Conservation (phyloP, 2,113 vertebrate species). For the Forbesichthys agassizii region DNA sequence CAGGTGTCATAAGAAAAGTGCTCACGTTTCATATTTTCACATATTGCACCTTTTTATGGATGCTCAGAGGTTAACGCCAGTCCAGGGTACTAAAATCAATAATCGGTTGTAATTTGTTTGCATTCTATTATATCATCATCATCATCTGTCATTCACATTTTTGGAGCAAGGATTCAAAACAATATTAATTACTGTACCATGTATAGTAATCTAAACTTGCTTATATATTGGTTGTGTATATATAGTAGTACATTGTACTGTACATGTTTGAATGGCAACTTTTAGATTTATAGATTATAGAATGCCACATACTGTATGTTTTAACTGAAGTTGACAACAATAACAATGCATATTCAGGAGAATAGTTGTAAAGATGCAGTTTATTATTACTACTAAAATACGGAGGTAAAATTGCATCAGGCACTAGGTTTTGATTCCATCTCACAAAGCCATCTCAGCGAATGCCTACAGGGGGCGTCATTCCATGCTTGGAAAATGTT, state of each 20-base stretch:
- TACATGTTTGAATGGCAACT: constrained; percentile 2
- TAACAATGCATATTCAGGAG: constrained; percentile 22
- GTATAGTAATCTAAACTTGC: not conserved
- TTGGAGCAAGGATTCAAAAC: no score
- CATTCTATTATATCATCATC: no score
- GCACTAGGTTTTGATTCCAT: constrained; percentile 6
- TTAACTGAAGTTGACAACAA: constrained; percentile 19
- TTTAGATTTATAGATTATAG: constrained; percentile 20
- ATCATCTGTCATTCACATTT: no score
- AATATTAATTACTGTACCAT: no score
- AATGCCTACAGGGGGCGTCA: constrained; percentile 59
- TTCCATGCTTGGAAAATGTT: constrained; percentile 72
- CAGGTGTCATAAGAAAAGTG: no score
- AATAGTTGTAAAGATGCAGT: not conserved
- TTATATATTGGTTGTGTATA: constrained; percentile 16
- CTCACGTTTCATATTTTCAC: no score
- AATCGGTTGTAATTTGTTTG: no score
- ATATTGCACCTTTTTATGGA: no score
- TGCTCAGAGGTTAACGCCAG: no score
- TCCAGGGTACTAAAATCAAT: no score
- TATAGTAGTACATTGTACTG: no score
- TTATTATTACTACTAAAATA: not conserved
- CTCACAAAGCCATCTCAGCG: constrained; percentile 75
- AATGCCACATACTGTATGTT: not conserved
- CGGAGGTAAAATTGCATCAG: constrained; percentile 15